Evolutionary conservation across 2,113 vertebrate species (phyloP).

Genomic region (Heterochromis multidens): DNA sequence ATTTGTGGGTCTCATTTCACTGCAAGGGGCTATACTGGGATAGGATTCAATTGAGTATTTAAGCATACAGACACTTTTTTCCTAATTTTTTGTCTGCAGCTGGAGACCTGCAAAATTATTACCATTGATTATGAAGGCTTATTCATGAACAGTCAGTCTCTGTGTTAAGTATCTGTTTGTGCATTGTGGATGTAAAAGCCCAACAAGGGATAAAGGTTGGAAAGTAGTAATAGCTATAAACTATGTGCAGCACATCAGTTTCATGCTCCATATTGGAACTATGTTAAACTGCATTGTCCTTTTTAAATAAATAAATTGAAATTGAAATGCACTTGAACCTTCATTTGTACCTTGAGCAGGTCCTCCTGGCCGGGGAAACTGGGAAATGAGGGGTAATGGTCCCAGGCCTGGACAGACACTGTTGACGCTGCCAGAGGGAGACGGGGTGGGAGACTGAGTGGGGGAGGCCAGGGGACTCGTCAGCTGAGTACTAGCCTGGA

Average conservation of each 20-base stretch:
- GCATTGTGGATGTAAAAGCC: too few species aligned
- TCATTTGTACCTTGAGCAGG: constrained; percentile 84
- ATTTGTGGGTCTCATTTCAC: background rate
- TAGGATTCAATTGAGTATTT: background rate
- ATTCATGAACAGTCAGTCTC: background rate
- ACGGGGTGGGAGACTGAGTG: constrained; percentile 92
- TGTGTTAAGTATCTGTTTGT: background rate
- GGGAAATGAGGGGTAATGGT: constrained; percentile 90
- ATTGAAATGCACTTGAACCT: too few species aligned
- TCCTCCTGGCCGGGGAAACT: constrained; percentile 89
- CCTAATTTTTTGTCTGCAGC: too few species aligned
- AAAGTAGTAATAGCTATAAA: too few species aligned
- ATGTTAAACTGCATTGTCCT: too few species aligned
- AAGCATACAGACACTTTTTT: too few species aligned
- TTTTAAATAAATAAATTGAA: too few species aligned
- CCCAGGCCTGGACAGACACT: constrained; percentile 91
- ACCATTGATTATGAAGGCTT: background rate
- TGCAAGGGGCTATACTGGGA: background rate
- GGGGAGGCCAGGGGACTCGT: constrained; percentile 92
- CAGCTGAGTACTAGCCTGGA: constrained; percentile 86
- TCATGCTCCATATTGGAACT: too few species aligned
- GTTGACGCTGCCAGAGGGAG: constrained; percentile 89
- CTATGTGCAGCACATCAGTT: too few species aligned
- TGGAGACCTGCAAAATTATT: background rate
- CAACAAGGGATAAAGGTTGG: too few species aligned